Evolutionary conservation across 1,140 invertebrate genomes (phyloP).

Genomic region (Chlorops oryzae): DNA sequence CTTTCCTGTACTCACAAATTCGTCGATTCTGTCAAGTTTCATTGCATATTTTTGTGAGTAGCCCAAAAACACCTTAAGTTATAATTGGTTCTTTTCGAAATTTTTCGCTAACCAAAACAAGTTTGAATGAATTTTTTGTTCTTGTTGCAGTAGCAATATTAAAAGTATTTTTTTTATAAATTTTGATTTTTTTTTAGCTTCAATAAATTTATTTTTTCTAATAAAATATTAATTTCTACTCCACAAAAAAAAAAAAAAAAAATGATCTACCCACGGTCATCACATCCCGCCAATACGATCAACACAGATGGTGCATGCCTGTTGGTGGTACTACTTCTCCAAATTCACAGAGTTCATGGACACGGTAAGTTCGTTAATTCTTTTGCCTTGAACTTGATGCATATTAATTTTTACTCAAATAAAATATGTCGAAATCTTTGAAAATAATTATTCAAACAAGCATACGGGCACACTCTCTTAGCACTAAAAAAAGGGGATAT

Average conservation of each 20-base stretch:
- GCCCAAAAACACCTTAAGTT: too few relatives aligned
- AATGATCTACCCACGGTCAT: too few relatives aligned
- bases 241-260: slow-evolving; percentile 24
- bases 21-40: too few relatives aligned
- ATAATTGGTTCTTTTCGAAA: too few relatives aligned
- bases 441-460: too few relatives aligned
- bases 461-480: too few relatives aligned
- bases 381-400: not conserved
- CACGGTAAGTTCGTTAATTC: slow-evolving; percentile 73
- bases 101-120: too few relatives aligned
- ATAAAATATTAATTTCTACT: not conserved
- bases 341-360: slow-evolving; percentile 96
- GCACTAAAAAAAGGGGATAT: too few relatives aligned
- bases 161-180: not conserved
- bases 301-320: slow-evolving; percentile 81
- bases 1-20: too few relatives aligned
- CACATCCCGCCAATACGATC: slow-evolving; percentile 8
- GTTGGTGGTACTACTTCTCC: slow-evolving; percentile 97
- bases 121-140: too few relatives aligned
- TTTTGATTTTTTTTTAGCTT: slow-evolving; percentile 2
- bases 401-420: not conserved
- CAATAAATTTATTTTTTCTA: not conserved
- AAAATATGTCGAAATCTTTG: too few relatives aligned
- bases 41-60: too few relatives aligned
- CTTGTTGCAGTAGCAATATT: not conserved